A percentile compares a stretch with the other conserved stretches of the same genome.
Conservation (phyloP, 2,113 vertebrate species). For the Oncorhynchus gorbuscha region DNA sequence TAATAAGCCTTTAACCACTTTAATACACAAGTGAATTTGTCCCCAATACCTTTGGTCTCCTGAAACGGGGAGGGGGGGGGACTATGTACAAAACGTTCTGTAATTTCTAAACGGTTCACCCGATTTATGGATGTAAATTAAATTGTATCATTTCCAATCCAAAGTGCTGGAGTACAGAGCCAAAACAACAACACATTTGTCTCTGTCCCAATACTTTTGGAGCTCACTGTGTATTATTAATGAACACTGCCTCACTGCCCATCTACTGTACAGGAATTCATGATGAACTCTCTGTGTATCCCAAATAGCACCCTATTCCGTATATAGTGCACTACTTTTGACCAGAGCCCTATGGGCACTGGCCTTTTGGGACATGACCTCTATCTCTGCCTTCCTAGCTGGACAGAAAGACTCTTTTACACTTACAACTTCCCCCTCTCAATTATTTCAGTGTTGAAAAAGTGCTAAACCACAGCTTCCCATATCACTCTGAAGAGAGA, state of each 20-base stretch:
- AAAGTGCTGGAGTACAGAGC: slow-evolving; percentile 46
- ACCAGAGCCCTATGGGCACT: no score
- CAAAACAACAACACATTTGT: slow-evolving; percentile 23
- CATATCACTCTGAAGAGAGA: background rate
- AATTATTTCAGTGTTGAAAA: slow-evolving; percentile 20
- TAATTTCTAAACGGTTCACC: no score
- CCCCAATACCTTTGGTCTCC: no score
- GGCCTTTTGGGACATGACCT: no score
- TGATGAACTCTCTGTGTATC: slow-evolving; percentile 14
- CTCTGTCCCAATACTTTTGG: slow-evolving; percentile 9
- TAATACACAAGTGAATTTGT: no score
- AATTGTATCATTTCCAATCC: slow-evolving; percentile 19
- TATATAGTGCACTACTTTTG: no score
- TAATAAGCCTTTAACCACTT: no score
- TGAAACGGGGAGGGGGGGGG: no score
- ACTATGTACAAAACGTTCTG: no score
- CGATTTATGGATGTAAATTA: no score
- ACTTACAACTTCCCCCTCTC: background rate
- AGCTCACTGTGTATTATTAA: slow-evolving; percentile 33
- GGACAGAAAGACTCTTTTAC: background rate
- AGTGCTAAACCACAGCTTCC: slow-evolving; percentile 32
- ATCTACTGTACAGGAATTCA: slow-evolving; percentile 40
- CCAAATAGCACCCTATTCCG: no score
- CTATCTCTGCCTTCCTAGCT: background rate
- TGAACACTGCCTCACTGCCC: slow-evolving; percentile 60